These are phyloP conservation scores for Esox masquinongy DNA, from an alignment of 2,797 vertebrate genomes.

Conservation along the genomic window DNA sequence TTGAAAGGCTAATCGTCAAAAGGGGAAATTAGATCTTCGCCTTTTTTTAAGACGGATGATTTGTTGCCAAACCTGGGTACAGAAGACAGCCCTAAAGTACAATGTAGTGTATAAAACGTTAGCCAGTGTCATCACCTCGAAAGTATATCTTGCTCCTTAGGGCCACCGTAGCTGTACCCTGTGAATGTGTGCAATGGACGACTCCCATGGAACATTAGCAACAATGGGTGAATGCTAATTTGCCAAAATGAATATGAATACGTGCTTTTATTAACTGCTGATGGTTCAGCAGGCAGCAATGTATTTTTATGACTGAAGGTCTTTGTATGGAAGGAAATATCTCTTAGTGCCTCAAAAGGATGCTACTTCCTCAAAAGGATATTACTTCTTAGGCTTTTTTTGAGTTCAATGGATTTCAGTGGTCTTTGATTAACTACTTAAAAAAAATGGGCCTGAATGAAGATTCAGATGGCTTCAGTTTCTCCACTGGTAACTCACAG, in stretches of 20 bases:
- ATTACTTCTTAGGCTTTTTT: not conserved
- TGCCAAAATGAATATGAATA: constrained; percentile 60
- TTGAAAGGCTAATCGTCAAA: constrained; percentile 34
- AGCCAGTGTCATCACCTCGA: too few species aligned
- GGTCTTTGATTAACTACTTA: not conserved
- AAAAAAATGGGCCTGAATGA: not conserved
- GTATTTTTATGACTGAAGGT: constrained; percentile 6
- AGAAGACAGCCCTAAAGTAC: too few species aligned
- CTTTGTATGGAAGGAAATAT: constrained; percentile 12
- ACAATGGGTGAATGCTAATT: constrained; percentile 64
- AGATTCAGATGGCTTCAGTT: not conserved
- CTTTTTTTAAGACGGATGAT: constrained; percentile 33
- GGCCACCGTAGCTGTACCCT: not conserved
- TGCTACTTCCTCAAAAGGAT: not conserved
- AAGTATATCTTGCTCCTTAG: too few species aligned
- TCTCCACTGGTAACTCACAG: not conserved
- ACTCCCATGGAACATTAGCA: constrained; percentile 45
- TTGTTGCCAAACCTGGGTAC: constrained; percentile 19
- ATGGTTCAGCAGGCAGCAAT: constrained; percentile 20
- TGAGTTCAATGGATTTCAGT: not conserved
- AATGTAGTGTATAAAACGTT: too few species aligned
- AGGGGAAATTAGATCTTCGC: constrained; percentile 41
- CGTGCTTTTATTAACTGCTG: constrained; percentile 44
- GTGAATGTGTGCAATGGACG: constrained; percentile 49
- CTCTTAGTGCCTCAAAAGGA: constrained; percentile 18